phyloP scores from a whole-genome alignment of 1,140 invertebrate genomes.

The Bombus waltoni region DNA sequence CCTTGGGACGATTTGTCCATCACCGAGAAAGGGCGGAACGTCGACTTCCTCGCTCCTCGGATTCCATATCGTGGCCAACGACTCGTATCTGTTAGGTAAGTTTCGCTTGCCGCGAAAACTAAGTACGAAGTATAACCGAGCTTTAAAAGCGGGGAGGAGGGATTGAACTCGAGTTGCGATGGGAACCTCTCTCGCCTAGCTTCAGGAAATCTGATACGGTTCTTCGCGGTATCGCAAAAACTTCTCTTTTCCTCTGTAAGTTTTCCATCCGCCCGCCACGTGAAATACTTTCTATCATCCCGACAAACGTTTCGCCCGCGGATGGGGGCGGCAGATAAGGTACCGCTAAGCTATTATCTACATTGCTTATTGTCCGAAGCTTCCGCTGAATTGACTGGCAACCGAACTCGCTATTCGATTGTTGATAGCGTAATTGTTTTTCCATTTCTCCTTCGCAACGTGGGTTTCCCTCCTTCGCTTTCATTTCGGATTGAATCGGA shows the following conservation, averaged over 20 bases:
- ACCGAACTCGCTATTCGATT: slow-evolving; percentile 26
- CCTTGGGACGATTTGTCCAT: slow-evolving; percentile 63
- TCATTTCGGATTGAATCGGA: neutral
- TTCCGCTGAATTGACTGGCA: slow-evolving; percentile 46
- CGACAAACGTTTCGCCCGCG: slow-evolving; percentile 40
- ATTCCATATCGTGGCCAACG: slow-evolving; percentile 65
- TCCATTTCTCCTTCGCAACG: slow-evolving; percentile 3
- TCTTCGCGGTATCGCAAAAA: slow-evolving; percentile 66
- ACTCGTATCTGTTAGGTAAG: slow-evolving; percentile 65
- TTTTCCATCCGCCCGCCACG: slow-evolving; percentile 34
- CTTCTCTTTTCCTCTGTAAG: slow-evolving; percentile 38
- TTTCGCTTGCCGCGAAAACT: slow-evolving; percentile 59
- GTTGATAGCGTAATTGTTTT: slow-evolving; percentile 46
- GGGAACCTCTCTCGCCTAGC: slow-evolving; percentile 52
- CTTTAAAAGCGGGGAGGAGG: slow-evolving; percentile 56
- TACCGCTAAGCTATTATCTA: slow-evolving; percentile 46
- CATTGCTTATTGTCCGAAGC: slow-evolving; percentile 56
- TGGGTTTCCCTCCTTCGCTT: no score
- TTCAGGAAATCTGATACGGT: slow-evolving; percentile 65
- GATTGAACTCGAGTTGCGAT: slow-evolving; percentile 50
- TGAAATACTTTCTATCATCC: slow-evolving; percentile 63
- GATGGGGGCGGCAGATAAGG: slow-evolving; percentile 34
- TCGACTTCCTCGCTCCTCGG: slow-evolving; percentile 42
- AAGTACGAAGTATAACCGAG: slow-evolving; percentile 67
- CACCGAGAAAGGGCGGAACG: slow-evolving; percentile 41